Percentiles rank a stretch among this genome's conserved stretches.
Evolutionary conservation across 2,113 vertebrate genomes (phyloP).

Genomic region (Trinectes maculatus): DNA sequence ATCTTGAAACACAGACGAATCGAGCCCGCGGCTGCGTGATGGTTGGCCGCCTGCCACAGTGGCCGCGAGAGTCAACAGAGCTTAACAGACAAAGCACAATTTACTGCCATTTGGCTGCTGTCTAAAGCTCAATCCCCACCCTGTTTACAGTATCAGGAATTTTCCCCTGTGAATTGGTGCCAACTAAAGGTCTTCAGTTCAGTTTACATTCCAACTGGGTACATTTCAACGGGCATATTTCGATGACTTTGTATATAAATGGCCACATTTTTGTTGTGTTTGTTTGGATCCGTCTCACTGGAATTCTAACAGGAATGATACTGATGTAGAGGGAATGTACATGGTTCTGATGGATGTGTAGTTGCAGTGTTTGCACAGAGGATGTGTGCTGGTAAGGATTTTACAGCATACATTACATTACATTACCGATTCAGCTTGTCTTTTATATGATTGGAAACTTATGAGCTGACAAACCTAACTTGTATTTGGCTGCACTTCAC

Average conservation of each 20-base stretch:
- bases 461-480: no score
- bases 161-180: constrained; percentile 49
- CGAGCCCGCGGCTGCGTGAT: constrained; percentile 18
- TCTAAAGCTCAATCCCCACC: constrained; percentile 37
- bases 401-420: no score
- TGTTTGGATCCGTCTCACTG: constrained; percentile 10
- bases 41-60: constrained; percentile 55
- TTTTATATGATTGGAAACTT: no score
- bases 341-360: constrained; percentile 20
- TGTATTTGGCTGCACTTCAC: background rate
- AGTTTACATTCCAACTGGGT: constrained; percentile 55
- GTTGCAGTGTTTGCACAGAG: constrained; percentile 7
- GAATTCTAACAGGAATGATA: constrained; percentile 9
- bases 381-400: no score
- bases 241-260: background rate
- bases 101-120: constrained; percentile 43
- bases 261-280: constrained; percentile 10
- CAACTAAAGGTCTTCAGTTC: constrained; percentile 47
- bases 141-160: constrained; percentile 65
- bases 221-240: constrained; percentile 26
- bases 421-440: no score
- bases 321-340: background rate
- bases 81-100: constrained; percentile 42
- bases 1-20: constrained; percentile 50
- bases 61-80: constrained; percentile 46